A percentile compares a stretch with the other conserved stretches of the same genome.
Evolutionary conservation across 2,797 vertebrate genomes (phyloP).

Genomic region (Neomorphus geoffroyi): DNA sequence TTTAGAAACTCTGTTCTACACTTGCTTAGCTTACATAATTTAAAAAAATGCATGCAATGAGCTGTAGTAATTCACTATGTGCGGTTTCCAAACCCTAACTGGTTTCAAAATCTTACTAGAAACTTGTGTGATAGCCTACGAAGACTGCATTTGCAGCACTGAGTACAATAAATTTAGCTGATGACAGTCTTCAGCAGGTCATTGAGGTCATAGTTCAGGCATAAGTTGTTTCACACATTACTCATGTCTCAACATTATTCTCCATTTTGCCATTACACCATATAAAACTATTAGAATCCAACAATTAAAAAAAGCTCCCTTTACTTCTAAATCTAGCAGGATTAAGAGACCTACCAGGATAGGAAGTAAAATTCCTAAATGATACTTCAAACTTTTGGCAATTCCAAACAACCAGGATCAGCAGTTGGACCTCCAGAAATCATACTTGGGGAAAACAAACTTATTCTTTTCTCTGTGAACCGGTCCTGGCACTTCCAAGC

Average conservation of each 20-base stretch:
- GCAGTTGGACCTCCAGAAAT: background rate
- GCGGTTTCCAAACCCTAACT: background rate
- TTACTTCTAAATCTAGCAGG: background rate
- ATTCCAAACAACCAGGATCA: background rate
- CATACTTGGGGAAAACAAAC: rapidly evolving
- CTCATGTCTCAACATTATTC: background rate
- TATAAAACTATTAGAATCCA: background rate
- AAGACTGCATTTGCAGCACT: background rate
- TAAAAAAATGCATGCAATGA: background rate
- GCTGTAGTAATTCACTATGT: background rate
- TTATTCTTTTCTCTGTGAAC: background rate
- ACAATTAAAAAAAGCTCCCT: background rate
- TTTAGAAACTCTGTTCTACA: background rate
- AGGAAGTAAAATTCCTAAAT: background rate
- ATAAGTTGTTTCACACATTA: background rate
- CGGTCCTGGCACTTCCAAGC: rapidly evolving
- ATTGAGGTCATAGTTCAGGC: background rate
- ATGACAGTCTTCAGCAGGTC: background rate
- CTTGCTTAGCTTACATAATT: background rate
- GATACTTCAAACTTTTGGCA: background rate
- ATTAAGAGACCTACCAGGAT: background rate
- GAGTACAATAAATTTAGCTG: background rate
- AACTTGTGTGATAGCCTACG: background rate
- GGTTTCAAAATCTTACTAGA: background rate
- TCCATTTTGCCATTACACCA: background rate